Evolutionary conservation across 2,797 vertebrate species (phyloP).

Genomic region (Euphonia xanthogaster): DNA sequence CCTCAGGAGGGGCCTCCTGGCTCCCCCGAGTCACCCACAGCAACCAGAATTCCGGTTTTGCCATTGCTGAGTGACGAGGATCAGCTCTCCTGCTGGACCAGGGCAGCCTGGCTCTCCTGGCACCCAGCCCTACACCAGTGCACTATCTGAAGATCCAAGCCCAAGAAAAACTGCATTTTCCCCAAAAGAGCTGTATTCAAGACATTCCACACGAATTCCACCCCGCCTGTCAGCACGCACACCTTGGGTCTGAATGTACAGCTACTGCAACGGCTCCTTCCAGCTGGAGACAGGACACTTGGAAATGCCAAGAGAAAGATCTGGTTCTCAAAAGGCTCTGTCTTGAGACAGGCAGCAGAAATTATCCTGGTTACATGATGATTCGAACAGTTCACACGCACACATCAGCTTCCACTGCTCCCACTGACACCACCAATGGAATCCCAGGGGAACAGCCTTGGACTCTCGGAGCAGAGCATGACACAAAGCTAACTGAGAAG

Average conservation of each 20-base stretch:
- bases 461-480: not conserved
- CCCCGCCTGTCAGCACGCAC: accelerated
- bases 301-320: not conserved
- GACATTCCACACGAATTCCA: not conserved
- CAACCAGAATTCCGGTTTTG: not conserved
- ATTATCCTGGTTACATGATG: not conserved
- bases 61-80: accelerated
- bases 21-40: not conserved
- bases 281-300: not conserved
- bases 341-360: not conserved
- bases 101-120: not conserved
- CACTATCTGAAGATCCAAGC: not conserved
- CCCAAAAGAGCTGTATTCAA: not conserved
- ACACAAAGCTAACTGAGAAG: not conserved
- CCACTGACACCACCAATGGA: not conserved
- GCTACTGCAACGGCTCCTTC: not conserved
- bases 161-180: not conserved
- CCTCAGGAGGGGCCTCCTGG: not conserved
- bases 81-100: not conserved
- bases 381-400: not conserved
- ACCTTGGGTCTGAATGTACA: not conserved
- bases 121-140: not conserved
- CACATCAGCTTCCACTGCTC: not conserved
- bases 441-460: not conserved
- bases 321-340: not conserved